Evolutionary conservation across 2,113 vertebrate genomes (phyloP).

Genomic region (Anolis sagrei): DNA sequence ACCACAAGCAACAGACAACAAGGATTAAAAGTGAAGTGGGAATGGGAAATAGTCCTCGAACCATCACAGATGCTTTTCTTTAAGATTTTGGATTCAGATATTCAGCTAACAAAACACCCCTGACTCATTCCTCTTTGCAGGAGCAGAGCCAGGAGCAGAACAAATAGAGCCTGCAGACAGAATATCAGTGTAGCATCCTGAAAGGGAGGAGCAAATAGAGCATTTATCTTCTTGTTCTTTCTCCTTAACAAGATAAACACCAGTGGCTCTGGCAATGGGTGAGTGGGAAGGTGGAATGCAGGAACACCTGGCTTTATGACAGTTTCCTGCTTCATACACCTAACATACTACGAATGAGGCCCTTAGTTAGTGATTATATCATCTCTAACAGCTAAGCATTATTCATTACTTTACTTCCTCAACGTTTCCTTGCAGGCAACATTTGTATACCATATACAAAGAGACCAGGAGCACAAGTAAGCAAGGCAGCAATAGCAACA

Average conservation of each 20-base stretch:
- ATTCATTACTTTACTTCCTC: background rate
- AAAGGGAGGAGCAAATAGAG: background rate
- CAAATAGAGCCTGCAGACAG: background rate
- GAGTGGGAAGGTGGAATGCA: background rate
- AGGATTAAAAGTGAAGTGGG: background rate
- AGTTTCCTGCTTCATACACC: background rate
- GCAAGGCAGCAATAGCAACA: background rate
- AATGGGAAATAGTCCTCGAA: background rate
- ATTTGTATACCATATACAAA: background rate
- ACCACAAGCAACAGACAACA: background rate
- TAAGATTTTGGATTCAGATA: background rate
- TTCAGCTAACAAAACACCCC: background rate
- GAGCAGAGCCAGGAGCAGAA: background rate
- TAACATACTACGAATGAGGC: no score
- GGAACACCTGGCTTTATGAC: background rate
- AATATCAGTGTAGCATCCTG: background rate
- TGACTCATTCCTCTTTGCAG: background rate
- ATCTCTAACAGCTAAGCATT: background rate
- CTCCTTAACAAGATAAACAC: background rate
- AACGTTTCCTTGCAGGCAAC: constrained; percentile 1
- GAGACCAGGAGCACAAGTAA: background rate
- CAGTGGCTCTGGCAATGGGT: background rate
- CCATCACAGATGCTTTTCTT: background rate
- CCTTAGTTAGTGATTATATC: background rate
- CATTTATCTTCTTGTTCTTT: background rate